Evolutionary conservation across 2,888 invertebrate species (phyloP).

Genomic region (Papilio protenor): DNA sequence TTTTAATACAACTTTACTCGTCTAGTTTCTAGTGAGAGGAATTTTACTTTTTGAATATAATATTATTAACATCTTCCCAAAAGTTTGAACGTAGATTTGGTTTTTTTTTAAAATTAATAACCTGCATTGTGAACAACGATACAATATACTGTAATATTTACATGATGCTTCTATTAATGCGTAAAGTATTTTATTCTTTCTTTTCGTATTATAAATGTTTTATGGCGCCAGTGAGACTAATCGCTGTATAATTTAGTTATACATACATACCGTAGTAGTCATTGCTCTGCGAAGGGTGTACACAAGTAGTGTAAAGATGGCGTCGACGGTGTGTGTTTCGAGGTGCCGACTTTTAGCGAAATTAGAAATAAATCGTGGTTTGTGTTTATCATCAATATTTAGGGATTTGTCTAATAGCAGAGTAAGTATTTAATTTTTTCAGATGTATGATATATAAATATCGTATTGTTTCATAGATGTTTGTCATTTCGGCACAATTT

Average conservation of each 20-base stretch:
- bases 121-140: not conserved
- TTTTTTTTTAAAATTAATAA: not conserved
- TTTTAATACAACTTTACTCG: not conserved
- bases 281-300: conserved; percentile 48
- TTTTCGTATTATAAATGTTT: conserved; percentile 45
- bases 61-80: not conserved
- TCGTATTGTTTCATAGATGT: conserved; percentile 66
- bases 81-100: not conserved
- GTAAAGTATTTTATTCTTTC: not conserved
- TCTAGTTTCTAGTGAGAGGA: no score
- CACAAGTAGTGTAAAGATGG: conserved; percentile 83
- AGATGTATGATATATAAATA: conserved; percentile 52
- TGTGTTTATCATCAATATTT: conserved; percentile 82
- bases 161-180: not conserved
- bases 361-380: conserved; percentile 85
- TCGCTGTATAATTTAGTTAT: conserved; percentile 51
- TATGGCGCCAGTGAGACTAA: conserved; percentile 56
- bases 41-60: not conserved
- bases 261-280: conserved; percentile 45
- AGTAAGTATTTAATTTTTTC: conserved; percentile 67
- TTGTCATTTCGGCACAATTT: conserved; percentile 61
- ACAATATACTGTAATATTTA: not conserved
- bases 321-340: conserved; percentile 85
- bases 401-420: conserved; percentile 80
- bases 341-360: conserved; percentile 85